These are phyloP conservation scores for Bilobella aurantiaca DNA, from an alignment of 1,140 invertebrate species.

Conservation along the genomic window DNA sequence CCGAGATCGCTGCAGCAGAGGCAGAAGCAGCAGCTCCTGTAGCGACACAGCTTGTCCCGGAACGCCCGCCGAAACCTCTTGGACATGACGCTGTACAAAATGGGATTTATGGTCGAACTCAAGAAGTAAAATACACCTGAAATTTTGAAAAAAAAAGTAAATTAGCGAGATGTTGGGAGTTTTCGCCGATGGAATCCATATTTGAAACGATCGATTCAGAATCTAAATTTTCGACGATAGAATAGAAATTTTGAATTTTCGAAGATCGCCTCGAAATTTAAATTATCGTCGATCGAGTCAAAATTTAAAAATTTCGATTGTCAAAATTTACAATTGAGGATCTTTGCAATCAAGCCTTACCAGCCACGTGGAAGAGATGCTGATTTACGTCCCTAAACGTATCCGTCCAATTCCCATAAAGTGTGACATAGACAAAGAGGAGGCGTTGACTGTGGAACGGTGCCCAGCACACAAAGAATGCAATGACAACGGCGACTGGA, in stretches of 20 bases:
- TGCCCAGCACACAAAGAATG: slow-evolving; percentile 52
- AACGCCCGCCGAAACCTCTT: slow-evolving; percentile 56
- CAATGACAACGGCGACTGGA: slow-evolving; percentile 52
- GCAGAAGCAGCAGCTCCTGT: slow-evolving; percentile 27
- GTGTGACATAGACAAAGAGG: slow-evolving; percentile 39
- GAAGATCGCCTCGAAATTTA: no score
- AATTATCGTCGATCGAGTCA: no score
- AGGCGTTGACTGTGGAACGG: slow-evolving; percentile 52
- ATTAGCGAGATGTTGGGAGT: no score
- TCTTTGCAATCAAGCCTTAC: no score
- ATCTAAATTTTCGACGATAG: no score
- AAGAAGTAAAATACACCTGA: slow-evolving; percentile 76
- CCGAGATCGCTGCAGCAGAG: slow-evolving; percentile 29
- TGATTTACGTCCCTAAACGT: slow-evolving; percentile 37
- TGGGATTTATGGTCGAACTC: slow-evolving; percentile 78
- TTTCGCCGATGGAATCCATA: no score
- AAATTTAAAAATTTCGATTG: no score
- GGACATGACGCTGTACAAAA: slow-evolving; percentile 86
- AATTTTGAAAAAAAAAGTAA: slow-evolving; percentile 36
- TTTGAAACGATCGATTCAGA: no score
- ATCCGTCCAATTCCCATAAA: slow-evolving; percentile 33
- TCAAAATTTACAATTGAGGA: not conserved
- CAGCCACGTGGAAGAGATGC: slow-evolving; percentile 35
- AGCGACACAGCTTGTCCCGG: slow-evolving; percentile 29
- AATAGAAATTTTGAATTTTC: no score